phyloP scores from a whole-genome alignment of 2,888 invertebrate species.

The Cheilosia urbana region DNA sequence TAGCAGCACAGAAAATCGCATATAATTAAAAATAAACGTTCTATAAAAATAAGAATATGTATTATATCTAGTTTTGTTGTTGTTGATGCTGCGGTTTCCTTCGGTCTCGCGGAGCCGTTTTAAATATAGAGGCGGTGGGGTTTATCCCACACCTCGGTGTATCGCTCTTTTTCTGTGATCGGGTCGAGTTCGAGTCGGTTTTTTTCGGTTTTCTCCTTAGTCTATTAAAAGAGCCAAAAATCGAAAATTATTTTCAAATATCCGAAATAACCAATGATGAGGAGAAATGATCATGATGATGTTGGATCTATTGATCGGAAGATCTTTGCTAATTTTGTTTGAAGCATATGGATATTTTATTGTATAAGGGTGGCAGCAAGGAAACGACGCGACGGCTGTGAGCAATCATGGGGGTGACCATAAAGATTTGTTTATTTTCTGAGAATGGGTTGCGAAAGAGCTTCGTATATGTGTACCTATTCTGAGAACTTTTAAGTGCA shows the following conservation, averaged over 20 bases:
- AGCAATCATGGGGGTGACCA: neutral
- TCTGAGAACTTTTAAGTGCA: no score
- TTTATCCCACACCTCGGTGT: conserved; percentile 55
- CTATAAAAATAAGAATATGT: conserved; percentile 80
- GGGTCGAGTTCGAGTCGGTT: conserved; percentile 13
- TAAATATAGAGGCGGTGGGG: conserved; percentile 68
- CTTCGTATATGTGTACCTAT: no score
- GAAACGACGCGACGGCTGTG: neutral
- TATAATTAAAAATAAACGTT: conserved; percentile 83
- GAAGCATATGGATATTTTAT: neutral
- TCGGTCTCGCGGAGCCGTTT: conserved; percentile 48
- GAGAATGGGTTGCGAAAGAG: no score
- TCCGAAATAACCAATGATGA: conserved; percentile 67
- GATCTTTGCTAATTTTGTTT: conserved; percentile 20
- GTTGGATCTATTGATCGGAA: conserved; percentile 47
- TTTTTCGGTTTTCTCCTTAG: conserved; percentile 10
- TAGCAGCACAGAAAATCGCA: conserved; percentile 81
- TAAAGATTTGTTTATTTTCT: neutral
- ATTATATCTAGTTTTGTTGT: conserved; percentile 52
- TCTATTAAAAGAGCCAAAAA: conserved; percentile 62
- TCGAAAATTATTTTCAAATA: conserved; percentile 71
- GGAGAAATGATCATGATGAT: conserved; percentile 40
- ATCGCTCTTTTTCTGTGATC: conserved; percentile 53
- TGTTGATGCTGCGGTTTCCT: conserved; percentile 54
- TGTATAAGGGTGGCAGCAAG: conserved; percentile 8